Conservation (phyloP, 2,113 vertebrate genomes). For the Brienomyrus brachyistius region DNA sequence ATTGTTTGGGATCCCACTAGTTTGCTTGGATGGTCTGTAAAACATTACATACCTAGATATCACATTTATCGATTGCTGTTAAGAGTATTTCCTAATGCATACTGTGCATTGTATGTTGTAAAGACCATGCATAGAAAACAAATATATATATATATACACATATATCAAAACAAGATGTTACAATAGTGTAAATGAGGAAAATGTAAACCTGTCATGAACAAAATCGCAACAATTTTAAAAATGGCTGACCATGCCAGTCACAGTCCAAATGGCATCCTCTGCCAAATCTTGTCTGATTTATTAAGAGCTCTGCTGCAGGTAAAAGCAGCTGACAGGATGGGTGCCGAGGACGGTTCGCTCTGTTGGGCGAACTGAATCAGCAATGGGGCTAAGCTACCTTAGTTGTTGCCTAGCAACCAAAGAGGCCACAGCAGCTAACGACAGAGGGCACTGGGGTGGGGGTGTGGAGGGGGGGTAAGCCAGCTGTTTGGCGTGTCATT, state of each 20-base stretch:
- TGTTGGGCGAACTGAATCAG: background rate
- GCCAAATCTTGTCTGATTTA: background rate
- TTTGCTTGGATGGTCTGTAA: background rate
- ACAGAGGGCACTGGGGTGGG: background rate
- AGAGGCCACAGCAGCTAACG: background rate
- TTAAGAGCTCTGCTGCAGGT: background rate
- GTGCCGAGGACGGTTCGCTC: background rate
- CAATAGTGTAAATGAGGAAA: background rate
- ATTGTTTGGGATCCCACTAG: background rate
- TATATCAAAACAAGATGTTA: background rate
- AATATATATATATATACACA: background rate
- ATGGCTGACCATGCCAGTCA: background rate
- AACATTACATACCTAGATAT: background rate
- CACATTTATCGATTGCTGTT: background rate
- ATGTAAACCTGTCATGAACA: background rate
- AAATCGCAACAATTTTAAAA: background rate
- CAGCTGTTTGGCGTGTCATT: background rate
- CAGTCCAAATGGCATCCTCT: background rate
- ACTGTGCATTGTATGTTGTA: background rate
- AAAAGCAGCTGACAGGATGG: background rate
- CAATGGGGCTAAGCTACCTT: background rate
- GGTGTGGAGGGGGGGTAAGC: background rate
- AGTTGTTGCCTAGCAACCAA: constrained; percentile 6
- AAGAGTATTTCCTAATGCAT: background rate
- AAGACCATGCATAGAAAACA: background rate